Evolutionary conservation across 2,888 invertebrate genomes (phyloP), one percentile per base, ranked within the genome.

Genomic region (Platynereis dumerilii): DNA sequence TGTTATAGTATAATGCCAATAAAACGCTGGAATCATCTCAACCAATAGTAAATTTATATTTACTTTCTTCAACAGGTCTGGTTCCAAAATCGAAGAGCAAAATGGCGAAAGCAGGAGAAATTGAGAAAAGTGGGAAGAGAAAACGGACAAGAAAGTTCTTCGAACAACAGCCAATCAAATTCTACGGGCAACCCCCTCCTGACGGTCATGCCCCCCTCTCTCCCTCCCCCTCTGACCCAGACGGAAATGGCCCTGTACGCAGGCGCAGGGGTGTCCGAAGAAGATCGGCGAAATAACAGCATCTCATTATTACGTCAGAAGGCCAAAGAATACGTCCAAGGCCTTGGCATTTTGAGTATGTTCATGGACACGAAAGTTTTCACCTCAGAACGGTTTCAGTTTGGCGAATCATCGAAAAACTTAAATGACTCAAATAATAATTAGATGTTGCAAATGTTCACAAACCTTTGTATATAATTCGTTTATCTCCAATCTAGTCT

Each of bases 81-180:
- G 78, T 78, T 78, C 63, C 78, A 78, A 64, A 78, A 77, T 60
- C 60, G 76, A 54, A 62, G 76, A 56, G 76, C 76, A 56, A 78
- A 78, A 72, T 78, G 77, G 78, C 61, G 78, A 20, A 78, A 78
- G 65, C 76, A 78, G 54, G 78, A 78, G 56, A 76, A 76, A 53
- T 72, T 70, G 28, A 74, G 28, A 29, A 60, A 26, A 28, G 29
- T 10, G 58, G 20, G 24, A 20, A 24, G 15, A 22, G 17, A 26
- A 5, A 22, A 26, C 58, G 12, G n/a, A 24, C 12, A 42, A 34
- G 58, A 42, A 10, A 26, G 22, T 24, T 28, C 60, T 1, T 2
- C 7, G 1, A 28, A 45, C 17, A 28, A 27, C 15, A 27, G 28
- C n/a, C 26, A 26, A n/a, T 20, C 26, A 24, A 20, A 44, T 22